phyloP scores from a whole-genome alignment of 1,140 invertebrate genomes.

The Probaryconus sp. region DNA sequence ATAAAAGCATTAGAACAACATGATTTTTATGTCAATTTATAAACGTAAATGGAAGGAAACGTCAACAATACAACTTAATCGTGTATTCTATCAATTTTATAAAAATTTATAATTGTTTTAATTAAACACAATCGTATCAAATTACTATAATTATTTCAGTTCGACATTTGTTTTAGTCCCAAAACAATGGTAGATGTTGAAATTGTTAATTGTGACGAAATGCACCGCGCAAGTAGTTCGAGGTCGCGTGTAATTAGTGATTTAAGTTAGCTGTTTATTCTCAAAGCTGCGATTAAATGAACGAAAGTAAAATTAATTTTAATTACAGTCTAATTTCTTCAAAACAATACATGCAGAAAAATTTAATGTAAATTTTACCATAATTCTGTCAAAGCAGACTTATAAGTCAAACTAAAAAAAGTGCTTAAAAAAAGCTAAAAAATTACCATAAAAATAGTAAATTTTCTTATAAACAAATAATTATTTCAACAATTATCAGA shows the following conservation, averaged over 20 bases:
- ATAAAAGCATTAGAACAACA: no score
- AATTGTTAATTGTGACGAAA: conserved; percentile 11
- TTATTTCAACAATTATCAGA: no score
- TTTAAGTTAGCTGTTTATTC: background rate
- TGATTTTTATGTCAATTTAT: no score
- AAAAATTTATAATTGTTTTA: conserved; percentile 23
- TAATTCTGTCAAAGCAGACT: no score
- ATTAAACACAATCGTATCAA: conserved; percentile 6
- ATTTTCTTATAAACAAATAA: no score
- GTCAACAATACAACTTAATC: background rate
- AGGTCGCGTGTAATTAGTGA: conserved; percentile 21
- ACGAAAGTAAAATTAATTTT: conserved; percentile 13
- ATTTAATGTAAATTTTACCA: no score
- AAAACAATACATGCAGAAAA: conserved; percentile 5
- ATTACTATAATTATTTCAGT: conserved; percentile 13
- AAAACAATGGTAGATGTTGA: conserved; percentile 26
- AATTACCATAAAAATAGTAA: no score
- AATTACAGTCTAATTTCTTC: background rate
- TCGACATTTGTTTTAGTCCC: conserved; percentile 11
- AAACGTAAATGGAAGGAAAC: no score
- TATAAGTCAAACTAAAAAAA: no score
- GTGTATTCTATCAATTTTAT: conserved; percentile 9
- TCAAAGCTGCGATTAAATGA: conserved; percentile 17
- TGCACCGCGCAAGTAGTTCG: conserved; percentile 13
- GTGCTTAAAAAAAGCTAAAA: no score